A percentile compares a stretch with the other conserved stretches of the same genome.
phyloP scores from a whole-genome alignment of 2,888 invertebrate genomes.

The Rhamphomyia laevipes region DNA sequence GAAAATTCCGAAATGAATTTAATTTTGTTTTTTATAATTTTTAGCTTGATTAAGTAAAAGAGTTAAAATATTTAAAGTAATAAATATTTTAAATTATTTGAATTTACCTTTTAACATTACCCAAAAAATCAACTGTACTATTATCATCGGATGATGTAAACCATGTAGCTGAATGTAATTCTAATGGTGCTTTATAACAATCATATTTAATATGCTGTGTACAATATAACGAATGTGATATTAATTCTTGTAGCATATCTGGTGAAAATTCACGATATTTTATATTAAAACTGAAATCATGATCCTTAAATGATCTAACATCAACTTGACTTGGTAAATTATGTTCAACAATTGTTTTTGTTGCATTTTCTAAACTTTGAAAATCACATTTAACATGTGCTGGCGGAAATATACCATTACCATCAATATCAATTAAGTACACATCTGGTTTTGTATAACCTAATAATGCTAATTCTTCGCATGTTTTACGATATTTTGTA shows the following conservation, averaged over 20 bases:
- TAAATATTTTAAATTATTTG: neutral
- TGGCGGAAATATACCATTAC: constrained; percentile 83
- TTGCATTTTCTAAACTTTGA: constrained; percentile 71
- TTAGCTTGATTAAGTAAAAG: too few relatives aligned
- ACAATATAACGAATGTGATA: constrained; percentile 80
- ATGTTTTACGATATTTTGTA: constrained; percentile 80
- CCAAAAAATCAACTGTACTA: constrained; percentile 70
- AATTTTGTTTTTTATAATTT: too few relatives aligned
- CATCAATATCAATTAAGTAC: constrained; percentile 87
- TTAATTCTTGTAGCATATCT: constrained; percentile 82
- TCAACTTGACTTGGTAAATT: constrained; percentile 84
- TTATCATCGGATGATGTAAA: constrained; percentile 69
- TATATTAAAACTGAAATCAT: constrained; percentile 74
- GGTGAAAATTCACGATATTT: constrained; percentile 81
- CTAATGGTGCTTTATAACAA: constrained; percentile 77
- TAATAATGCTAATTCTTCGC: constrained; percentile 79
- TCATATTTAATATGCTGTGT: constrained; percentile 84
- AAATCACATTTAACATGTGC: constrained; percentile 88
- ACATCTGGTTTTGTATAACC: constrained; percentile 85
- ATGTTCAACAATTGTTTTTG: constrained; percentile 82
- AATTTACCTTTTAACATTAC: constrained; percentile 62
- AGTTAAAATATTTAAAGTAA: neutral
- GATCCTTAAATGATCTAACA: constrained; percentile 64
- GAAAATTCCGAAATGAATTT: too few relatives aligned
- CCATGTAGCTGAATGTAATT: constrained; percentile 80